Percentiles rank a stretch among this genome's conserved stretches.
Evolutionary conservation across 2,888 invertebrate genomes (phyloP).

Genomic region (Neoaliturus tenellus): DNA sequence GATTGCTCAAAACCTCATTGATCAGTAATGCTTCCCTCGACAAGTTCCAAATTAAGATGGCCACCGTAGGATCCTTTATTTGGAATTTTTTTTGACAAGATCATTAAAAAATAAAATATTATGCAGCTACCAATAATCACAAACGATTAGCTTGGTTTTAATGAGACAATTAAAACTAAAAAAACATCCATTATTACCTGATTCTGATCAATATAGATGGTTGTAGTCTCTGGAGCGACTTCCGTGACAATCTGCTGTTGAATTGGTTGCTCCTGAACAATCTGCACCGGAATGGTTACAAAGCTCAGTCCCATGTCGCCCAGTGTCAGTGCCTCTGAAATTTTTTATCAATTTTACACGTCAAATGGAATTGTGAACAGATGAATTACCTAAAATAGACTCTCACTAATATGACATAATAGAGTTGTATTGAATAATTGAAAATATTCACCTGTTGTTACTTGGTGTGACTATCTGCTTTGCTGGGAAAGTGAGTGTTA

Average conservation of each 20-base stretch:
- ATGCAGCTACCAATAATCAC: not conserved
- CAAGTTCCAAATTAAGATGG: no score
- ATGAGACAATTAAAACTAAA: not conserved
- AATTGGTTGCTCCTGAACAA: conserved; percentile 48
- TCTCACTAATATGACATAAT: no score
- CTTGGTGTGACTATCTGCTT: no score
- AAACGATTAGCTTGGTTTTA: not conserved
- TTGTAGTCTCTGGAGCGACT: conserved; percentile 30
- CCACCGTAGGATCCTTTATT: not conserved
- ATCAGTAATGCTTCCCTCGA: no score
- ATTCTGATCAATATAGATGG: conserved; percentile 44
- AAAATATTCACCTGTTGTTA: no score
- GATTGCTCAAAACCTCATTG: no score
- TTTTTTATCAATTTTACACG: no score
- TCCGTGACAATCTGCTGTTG: conserved; percentile 37
- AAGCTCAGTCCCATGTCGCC: not conserved
- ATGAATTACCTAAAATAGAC: no score
- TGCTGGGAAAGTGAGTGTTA: no score
- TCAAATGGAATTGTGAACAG: no score
- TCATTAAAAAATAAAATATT: not conserved
- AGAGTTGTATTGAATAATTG: no score
- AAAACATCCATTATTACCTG: no score
- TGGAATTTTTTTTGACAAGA: not conserved
- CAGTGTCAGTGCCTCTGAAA: not conserved
- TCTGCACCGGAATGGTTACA: conserved; percentile 45